phyloP scores from a whole-genome alignment of 2,797 vertebrate genomes.

The Pterois miles region DNA sequence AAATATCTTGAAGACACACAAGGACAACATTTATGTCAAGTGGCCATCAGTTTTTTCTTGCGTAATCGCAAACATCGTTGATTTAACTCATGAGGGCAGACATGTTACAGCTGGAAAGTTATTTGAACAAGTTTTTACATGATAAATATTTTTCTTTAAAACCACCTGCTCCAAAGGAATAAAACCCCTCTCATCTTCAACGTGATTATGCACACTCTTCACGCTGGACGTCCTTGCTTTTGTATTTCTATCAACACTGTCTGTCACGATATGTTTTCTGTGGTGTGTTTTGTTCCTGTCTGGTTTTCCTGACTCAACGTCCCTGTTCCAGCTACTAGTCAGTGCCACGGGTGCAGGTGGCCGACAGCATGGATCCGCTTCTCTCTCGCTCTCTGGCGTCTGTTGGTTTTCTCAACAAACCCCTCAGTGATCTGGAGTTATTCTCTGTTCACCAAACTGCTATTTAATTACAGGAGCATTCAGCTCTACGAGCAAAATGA shows the following conservation, averaged over 20 bases:
- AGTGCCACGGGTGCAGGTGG: slow-evolving; percentile 32
- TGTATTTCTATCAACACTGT: neutral
- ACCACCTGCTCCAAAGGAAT: neutral
- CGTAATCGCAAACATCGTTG: neutral
- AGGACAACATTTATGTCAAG: neutral
- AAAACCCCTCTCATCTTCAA: neutral
- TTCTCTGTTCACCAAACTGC: neutral
- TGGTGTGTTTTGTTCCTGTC: neutral
- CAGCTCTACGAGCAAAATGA: too few relatives aligned
- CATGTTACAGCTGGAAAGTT: neutral
- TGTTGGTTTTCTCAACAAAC: slow-evolving; percentile 21
- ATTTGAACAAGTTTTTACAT: neutral
- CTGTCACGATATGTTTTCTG: neutral
- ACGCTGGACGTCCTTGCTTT: neutral
- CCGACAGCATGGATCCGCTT: slow-evolving; percentile 30
- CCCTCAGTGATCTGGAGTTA: neutral
- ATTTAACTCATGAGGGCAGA: neutral
- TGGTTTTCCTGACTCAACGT: slow-evolving; percentile 7
- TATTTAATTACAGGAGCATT: neutral
- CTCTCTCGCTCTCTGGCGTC: neutral
- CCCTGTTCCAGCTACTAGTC: neutral
- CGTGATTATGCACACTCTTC: neutral
- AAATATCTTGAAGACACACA: neutral
- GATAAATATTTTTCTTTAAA: too few relatives aligned
- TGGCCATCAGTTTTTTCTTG: neutral